Evolutionary conservation across 2,113 vertebrate genomes (phyloP), one percentile per base, ranked within the genome.

Genomic region (Salminus brasiliensis): DNA sequence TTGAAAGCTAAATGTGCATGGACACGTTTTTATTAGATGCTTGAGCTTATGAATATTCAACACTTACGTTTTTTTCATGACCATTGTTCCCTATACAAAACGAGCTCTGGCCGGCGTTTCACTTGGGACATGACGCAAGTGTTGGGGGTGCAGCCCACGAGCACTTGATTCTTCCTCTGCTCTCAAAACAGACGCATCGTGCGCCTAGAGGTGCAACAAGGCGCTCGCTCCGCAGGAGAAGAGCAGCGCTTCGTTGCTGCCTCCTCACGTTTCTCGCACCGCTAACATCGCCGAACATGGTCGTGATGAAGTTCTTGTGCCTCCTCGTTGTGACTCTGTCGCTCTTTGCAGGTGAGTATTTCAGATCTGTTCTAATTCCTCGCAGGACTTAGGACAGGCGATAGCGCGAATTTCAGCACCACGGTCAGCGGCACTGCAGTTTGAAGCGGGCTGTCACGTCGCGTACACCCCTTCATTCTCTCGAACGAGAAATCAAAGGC

Each of bases 321-420:
- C 34, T 90, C 0, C 23, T 90, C 2, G 76, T 74, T 9, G 66
- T 81, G 32, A 74, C 85, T 18, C 74, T 76, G 18, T 85, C 82
- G 29, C 85, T 79, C 3, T 86, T 71, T 25, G 80, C 84, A 84
- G 92, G 93, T 94, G 78, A 13, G 92, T 74, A n/a, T n/a, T n/a
- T n/a, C n/a, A n/a, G 36, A 66, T 32, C 6, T n/a, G 32, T 2
- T 76, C 53, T 43, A 32, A 32, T 27, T 49, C 27, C 25, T 21
- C n/a, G 36, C 47, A 29, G 23, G 34, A 52, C 7, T n/a, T n/a
- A n/a, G n/a, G n/a, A n/a, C n/a, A 29, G 60, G 55, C 25, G 23
- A 43, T 30, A 25, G 66, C 12, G 72, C 7, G 29, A 6, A 59
- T 59, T 91, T 90, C 92, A 94, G 92, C 62, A 93, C 93, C 92